Percentiles rank a stretch among this genome's conserved stretches.
These are phyloP conservation scores for Synanthedon formicaeformis DNA, from an alignment of 2,888 invertebrate genomes.

Conservation along the genomic window DNA sequence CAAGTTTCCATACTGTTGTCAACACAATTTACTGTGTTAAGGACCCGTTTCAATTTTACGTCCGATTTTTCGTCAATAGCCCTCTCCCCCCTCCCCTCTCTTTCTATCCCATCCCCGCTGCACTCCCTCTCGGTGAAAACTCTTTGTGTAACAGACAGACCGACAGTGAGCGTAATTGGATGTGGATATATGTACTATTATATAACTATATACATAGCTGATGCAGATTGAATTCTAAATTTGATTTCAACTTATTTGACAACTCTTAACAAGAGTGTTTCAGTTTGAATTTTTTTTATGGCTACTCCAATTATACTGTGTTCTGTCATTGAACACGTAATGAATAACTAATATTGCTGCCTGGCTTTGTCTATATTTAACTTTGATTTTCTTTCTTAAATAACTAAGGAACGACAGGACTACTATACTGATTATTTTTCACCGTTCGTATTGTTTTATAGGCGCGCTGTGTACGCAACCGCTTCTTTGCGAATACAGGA, in stretches of 20 bases:
- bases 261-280: neutral
- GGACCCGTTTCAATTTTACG: constrained; percentile 16
- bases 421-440: too few relatives aligned
- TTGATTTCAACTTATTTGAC: neutral
- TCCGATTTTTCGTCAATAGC: constrained; percentile 19
- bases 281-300: neutral
- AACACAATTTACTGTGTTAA: neutral
- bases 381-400: too few relatives aligned
- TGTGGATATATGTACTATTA: constrained; percentile 9
- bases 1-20: neutral
- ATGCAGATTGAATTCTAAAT: neutral
- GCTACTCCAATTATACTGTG: too few relatives aligned
- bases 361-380: too few relatives aligned
- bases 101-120: constrained; percentile 5
- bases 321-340: too few relatives aligned
- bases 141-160: constrained; percentile 19
- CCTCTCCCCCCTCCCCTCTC: constrained; percentile 1
- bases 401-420: too few relatives aligned
- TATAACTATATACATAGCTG: neutral
- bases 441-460: too few relatives aligned
- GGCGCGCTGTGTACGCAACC: too few relatives aligned
- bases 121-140: neutral
- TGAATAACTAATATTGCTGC: too few relatives aligned
- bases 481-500: too few relatives aligned
- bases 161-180: constrained; percentile 16